These are phyloP conservation scores for Hemaris fuciformis DNA, from an alignment of 2,888 invertebrate genomes.

Conservation along the genomic window DNA sequence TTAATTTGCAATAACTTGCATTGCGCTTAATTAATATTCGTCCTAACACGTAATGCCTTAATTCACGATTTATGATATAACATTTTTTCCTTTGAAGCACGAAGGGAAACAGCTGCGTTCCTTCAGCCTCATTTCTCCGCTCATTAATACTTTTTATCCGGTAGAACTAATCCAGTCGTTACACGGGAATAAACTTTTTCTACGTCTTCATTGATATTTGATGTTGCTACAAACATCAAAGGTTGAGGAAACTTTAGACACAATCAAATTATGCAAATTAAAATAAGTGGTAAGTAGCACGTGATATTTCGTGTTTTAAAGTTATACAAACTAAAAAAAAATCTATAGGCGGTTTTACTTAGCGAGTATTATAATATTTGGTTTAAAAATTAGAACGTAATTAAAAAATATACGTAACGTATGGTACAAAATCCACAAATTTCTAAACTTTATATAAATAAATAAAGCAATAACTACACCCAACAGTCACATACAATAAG, in stretches of 20 bases:
- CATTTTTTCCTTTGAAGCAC: neutral
- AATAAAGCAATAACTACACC: too few species aligned
- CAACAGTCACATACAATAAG: too few species aligned
- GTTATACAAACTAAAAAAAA: neutral
- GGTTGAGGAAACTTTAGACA: neutral
- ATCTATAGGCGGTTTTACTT: neutral
- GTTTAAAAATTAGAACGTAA: too few species aligned
- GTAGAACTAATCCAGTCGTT: conserved; percentile 8
- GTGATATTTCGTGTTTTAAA: neutral
- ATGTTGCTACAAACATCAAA: neutral
- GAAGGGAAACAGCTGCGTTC: conserved; percentile 29
- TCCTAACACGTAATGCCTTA: neutral
- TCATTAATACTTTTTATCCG: conserved; percentile 32
- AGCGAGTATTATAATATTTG: too few species aligned
- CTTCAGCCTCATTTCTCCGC: conserved; percentile 30
- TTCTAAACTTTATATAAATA: too few species aligned
- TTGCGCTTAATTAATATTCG: neutral
- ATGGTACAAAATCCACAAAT: too few species aligned
- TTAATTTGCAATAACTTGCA: too few species aligned
- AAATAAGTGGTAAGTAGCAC: neutral
- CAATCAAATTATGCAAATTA: neutral
- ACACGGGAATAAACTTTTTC: neutral
- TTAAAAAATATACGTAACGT: too few species aligned
- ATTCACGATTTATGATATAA: neutral
- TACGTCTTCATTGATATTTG: neutral